phyloP scores from a whole-genome alignment of 2,888 invertebrate species.

The Ophion costatus region DNA sequence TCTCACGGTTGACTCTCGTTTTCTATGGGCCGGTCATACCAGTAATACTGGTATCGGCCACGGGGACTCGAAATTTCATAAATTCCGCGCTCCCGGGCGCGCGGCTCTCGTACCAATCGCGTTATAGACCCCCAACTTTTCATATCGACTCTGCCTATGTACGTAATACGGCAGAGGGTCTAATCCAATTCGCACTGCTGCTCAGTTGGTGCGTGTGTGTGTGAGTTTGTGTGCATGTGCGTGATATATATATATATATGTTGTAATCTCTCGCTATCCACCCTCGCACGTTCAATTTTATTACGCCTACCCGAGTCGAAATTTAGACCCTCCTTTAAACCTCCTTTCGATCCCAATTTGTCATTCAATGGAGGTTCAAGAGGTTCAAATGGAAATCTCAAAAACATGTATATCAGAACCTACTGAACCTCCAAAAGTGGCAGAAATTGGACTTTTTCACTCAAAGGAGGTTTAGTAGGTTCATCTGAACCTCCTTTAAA shows the following conservation, averaged over 20 bases:
- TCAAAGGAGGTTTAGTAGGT: no score
- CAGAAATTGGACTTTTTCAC: no score
- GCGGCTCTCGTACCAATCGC: slow-evolving; percentile 24
- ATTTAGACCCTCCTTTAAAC: no score
- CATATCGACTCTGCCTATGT: slow-evolving; percentile 27
- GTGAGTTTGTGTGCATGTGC: background rate
- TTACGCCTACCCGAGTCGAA: slow-evolving; percentile 36
- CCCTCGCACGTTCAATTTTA: slow-evolving; percentile 48
- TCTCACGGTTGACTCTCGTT: slow-evolving; percentile 64
- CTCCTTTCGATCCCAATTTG: no score
- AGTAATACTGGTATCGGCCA: slow-evolving; percentile 56
- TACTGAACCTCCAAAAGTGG: no score
- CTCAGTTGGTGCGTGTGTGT: background rate
- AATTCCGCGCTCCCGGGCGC: slow-evolving; percentile 53
- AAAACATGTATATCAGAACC: no score
- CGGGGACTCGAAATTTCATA: slow-evolving; percentile 64
- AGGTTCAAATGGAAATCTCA: no score
- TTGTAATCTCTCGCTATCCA: slow-evolving; percentile 50
- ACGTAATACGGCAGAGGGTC: background rate
- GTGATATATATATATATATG: slow-evolving; percentile 16
- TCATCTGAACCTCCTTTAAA: no score
- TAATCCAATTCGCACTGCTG: no score
- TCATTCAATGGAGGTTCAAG: no score
- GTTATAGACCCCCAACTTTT: slow-evolving; percentile 39
- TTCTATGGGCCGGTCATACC: slow-evolving; percentile 64